phyloP scores from a whole-genome alignment of 2,888 invertebrate genomes.

The Leptinotarsa rubiginosa region DNA sequence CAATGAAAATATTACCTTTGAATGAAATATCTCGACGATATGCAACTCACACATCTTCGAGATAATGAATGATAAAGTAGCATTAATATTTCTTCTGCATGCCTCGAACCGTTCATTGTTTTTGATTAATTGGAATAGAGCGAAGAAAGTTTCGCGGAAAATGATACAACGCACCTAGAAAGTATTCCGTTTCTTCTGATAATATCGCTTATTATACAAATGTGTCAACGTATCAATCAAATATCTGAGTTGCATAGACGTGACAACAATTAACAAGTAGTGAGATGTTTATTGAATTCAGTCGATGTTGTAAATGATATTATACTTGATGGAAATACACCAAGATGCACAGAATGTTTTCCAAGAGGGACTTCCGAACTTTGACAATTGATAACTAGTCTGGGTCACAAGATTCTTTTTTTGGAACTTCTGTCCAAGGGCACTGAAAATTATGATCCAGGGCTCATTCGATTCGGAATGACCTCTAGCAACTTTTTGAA shows the following conservation, averaged over 20 bases:
- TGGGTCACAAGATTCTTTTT: no score
- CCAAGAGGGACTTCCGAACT: no score
- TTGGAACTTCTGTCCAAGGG: no score
- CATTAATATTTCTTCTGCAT: slow-evolving; percentile 16
- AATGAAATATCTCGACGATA: slow-evolving; percentile 22
- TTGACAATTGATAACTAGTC: no score
- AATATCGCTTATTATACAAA: background rate
- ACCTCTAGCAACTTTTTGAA: no score
- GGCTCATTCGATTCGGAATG: no score
- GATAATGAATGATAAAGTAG: background rate
- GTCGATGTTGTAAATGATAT: no score
- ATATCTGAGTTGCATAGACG: background rate
- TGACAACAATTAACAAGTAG: background rate
- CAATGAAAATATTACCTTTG: slow-evolving; percentile 15
- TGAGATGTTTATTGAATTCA: no score
- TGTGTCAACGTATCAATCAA: background rate
- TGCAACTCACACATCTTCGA: slow-evolving; percentile 23
- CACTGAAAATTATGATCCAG: no score
- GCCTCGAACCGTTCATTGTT: background rate
- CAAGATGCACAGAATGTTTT: no score
- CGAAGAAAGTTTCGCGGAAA: slow-evolving; percentile 13
- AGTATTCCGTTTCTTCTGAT: slow-evolving; percentile 5
- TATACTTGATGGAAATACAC: no score
- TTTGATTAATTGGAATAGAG: slow-evolving; percentile 1
- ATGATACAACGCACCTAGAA: background rate